Conservation (phyloP, 2,113 vertebrate species). For the Triplophysa dalaica region DNA sequence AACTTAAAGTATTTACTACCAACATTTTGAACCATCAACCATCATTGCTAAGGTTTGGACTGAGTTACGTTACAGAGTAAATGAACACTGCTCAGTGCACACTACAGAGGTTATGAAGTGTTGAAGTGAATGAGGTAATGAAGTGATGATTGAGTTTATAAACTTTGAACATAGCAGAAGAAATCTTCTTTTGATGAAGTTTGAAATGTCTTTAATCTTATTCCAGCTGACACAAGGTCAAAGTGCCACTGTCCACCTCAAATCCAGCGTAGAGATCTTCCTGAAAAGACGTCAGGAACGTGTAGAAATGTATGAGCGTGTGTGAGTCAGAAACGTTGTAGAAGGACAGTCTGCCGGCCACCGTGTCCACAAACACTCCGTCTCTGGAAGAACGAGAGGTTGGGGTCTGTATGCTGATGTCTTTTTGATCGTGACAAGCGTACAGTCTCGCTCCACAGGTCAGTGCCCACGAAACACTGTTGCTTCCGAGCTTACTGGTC, state of each 20-base stretch:
- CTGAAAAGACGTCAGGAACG: constrained; percentile 21
- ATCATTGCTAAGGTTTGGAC: no score
- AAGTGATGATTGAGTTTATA: no score
- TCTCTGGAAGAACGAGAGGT: background rate
- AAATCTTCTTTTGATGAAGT: no score
- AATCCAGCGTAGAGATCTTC: constrained; percentile 40
- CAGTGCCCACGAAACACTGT: constrained; percentile 37
- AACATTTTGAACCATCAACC: no score
- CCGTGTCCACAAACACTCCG: constrained; percentile 53
- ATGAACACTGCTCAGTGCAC: no score
- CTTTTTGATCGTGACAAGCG: constrained; percentile 11
- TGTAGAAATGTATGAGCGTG: constrained; percentile 41
- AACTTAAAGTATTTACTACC: no score
- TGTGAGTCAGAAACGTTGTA: constrained; percentile 27
- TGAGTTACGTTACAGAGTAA: no score
- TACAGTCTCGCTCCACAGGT: background rate
- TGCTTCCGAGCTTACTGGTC: constrained; percentile 9
- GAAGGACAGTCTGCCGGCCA: constrained; percentile 45
- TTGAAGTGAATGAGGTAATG: no score
- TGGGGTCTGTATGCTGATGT: background rate
- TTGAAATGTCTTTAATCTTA: background rate
- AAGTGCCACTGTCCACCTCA: background rate
- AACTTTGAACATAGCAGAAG: no score
- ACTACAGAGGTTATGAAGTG: no score
- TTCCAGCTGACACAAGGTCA: constrained; percentile 40